phyloP scores from a whole-genome alignment of 2,888 invertebrate genomes.

The Silvanus unidentatus region DNA sequence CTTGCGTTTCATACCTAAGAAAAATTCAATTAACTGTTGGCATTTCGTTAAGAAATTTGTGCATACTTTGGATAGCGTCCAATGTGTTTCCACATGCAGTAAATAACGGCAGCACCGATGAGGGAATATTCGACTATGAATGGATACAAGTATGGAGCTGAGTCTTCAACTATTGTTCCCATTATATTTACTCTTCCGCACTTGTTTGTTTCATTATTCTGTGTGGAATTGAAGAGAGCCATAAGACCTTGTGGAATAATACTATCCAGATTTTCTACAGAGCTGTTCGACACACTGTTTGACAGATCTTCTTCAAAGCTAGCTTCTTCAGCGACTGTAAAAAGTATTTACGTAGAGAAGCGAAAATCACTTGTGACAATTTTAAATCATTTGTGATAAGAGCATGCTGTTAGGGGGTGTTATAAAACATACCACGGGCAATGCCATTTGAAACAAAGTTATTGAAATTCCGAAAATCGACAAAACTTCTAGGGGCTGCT shows the following conservation, averaged over 20 bases:
- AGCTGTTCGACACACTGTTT: slow-evolving; percentile 25
- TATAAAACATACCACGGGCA: slow-evolving; percentile 33
- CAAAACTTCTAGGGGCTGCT: slow-evolving; percentile 35
- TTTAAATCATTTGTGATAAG: too few relatives aligned
- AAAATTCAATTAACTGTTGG: slow-evolving; percentile 1
- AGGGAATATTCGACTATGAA: slow-evolving; percentile 94
- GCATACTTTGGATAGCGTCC: slow-evolving; percentile 76
- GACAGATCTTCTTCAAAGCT: slow-evolving; percentile 20
- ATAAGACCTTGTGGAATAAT: slow-evolving; percentile 39
- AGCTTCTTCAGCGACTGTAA: slow-evolving; percentile 33
- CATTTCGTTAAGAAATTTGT: neutral
- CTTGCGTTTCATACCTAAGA: slow-evolving; percentile 61
- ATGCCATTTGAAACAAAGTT: slow-evolving; percentile 36
- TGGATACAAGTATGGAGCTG: slow-evolving; percentile 91
- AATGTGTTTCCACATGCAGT: slow-evolving; percentile 95
- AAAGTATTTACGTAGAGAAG: neutral
- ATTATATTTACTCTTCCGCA: slow-evolving; percentile 84
- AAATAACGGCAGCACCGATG: slow-evolving; percentile 91
- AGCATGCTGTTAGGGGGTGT: neutral
- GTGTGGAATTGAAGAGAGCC: slow-evolving; percentile 24
- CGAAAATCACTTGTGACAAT: neutral
- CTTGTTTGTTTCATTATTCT: slow-evolving; percentile 53
- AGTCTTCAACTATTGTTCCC: slow-evolving; percentile 88
- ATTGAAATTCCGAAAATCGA: slow-evolving; percentile 44
- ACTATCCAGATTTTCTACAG: slow-evolving; percentile 36